Percentiles rank a stretch among this genome's conserved stretches.
Conservation (phyloP, 2,888 invertebrate species). For the Uropetala carovei region DNA sequence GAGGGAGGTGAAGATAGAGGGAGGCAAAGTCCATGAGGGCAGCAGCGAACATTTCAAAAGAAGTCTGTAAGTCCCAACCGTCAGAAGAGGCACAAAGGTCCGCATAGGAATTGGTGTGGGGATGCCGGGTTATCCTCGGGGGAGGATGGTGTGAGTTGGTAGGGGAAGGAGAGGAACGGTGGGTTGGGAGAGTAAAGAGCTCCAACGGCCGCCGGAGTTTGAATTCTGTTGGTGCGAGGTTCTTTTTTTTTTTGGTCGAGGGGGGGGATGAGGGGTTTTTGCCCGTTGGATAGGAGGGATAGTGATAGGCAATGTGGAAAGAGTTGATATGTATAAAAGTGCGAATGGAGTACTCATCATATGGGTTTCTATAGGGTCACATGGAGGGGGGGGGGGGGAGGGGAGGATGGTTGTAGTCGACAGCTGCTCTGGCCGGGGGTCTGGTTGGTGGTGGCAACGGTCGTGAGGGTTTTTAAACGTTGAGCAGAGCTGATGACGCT, state of each 20-base stretch:
- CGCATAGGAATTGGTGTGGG: neutral
- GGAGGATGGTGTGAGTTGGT: neutral
- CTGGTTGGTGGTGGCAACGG: neutral
- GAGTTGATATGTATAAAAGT: neutral
- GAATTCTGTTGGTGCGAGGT: constrained; percentile 1
- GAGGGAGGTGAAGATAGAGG: too few relatives aligned
- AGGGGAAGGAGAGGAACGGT: neutral
- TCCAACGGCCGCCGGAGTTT: constrained; percentile 6
- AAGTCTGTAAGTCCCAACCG: constrained; percentile 19
- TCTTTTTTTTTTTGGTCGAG: too few relatives aligned
- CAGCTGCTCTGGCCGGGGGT: neutral
- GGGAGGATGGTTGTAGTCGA: neutral
- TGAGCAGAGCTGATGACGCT: neutral
- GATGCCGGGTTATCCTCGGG: neutral
- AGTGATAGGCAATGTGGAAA: neutral
- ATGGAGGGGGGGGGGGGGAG: neutral
- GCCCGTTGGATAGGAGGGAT: neutral
- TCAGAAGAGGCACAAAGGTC: neutral
- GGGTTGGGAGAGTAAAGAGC: neutral
- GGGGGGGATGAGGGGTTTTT: neutral
- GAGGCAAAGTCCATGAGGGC: too few relatives aligned
- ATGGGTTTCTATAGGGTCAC: neutral
- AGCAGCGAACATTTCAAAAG: neutral
- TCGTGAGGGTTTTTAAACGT: constrained; percentile 2
- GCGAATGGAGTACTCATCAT: neutral